Evolutionary conservation across 2,888 invertebrate genomes (phyloP).

Genomic region (Pandemis heparana): DNA sequence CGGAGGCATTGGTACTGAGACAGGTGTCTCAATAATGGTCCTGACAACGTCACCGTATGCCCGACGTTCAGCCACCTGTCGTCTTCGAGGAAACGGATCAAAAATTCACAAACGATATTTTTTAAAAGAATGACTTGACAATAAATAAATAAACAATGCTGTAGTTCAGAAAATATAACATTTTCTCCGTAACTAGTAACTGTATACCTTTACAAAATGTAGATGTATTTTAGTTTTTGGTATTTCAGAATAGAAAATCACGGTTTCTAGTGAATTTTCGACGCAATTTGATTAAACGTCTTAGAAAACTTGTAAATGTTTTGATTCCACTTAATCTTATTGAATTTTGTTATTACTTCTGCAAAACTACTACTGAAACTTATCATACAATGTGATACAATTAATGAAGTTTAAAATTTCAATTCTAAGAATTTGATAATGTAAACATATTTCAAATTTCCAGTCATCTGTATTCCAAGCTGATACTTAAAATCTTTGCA

Average conservation of each 20-base stretch:
- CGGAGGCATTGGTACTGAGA: too few species aligned
- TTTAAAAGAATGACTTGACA: too few species aligned
- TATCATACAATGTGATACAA: background rate
- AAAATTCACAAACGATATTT: too few species aligned
- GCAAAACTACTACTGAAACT: background rate
- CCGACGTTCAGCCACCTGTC: too few species aligned
- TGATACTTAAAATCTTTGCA: conserved; percentile 12
- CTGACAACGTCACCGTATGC: too few species aligned
- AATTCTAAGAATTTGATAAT: background rate
- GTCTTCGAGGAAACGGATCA: too few species aligned
- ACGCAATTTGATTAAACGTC: background rate
- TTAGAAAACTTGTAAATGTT: background rate
- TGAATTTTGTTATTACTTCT: background rate
- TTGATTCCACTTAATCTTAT: background rate
- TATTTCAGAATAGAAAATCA: background rate
- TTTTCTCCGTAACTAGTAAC: background rate
- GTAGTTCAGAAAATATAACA: background rate
- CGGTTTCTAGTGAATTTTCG: background rate
- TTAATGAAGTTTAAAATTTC: background rate
- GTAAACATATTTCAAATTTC: conserved; percentile 2
- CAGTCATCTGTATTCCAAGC: background rate
- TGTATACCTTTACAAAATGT: background rate
- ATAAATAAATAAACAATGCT: too few species aligned
- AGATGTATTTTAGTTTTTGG: background rate
- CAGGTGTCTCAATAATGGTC: too few species aligned